phyloP scores from a whole-genome alignment of 2,113 vertebrate genomes.

The Oceanodroma tethys region DNA sequence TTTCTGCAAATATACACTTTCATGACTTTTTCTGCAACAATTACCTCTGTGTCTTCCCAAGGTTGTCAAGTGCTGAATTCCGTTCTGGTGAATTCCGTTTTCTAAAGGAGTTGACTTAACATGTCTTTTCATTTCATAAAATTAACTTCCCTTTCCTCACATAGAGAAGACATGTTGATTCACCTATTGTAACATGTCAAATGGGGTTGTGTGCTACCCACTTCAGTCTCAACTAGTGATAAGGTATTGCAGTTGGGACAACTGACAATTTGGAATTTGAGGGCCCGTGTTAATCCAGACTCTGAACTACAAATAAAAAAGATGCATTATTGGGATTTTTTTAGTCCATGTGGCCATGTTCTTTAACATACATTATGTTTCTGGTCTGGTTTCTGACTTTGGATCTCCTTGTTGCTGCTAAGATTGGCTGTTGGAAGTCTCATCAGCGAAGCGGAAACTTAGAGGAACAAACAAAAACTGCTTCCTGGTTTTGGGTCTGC shows the following conservation, averaged over 20 bases:
- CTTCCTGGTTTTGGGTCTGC: background rate
- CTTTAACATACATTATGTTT: background rate
- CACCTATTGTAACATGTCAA: background rate
- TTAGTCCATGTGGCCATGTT: background rate
- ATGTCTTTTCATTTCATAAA: background rate
- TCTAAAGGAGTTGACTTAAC: background rate
- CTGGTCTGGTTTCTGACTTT: background rate
- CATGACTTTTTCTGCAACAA: background rate
- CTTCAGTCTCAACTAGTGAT: background rate
- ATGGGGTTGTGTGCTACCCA: accelerated
- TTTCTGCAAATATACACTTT: background rate
- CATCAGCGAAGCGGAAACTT: background rate
- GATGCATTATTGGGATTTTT: background rate
- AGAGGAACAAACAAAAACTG: background rate
- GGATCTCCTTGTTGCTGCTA: background rate
- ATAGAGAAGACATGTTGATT: background rate
- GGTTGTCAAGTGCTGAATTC: background rate
- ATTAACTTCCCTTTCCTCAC: background rate
- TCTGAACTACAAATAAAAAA: background rate
- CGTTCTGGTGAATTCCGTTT: background rate
- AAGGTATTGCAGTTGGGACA: background rate
- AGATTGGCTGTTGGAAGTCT: background rate
- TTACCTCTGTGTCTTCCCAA: background rate
- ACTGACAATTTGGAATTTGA: background rate
- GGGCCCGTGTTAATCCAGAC: background rate